These are phyloP conservation scores for Corythornis madagascariensis DNA, from an alignment of 2,113 vertebrate genomes.

Conservation along the genomic window DNA sequence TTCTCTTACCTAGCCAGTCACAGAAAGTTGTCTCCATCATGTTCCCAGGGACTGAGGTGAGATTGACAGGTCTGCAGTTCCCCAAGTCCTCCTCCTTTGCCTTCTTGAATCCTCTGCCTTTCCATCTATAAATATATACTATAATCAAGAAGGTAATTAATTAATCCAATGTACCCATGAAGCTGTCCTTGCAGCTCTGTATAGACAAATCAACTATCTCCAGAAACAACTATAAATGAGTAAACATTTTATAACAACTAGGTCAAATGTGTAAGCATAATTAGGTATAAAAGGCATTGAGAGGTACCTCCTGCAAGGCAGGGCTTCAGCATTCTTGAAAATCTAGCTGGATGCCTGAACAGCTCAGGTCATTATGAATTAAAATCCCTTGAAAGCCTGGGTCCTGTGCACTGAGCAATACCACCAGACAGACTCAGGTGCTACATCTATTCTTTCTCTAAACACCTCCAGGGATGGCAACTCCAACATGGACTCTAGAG, in stretches of 20 bases:
- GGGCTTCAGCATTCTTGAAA: not conserved
- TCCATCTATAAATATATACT: constrained; percentile 14
- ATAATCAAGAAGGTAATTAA: constrained; percentile 47
- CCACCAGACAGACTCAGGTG: too few species aligned
- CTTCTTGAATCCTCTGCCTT: not conserved
- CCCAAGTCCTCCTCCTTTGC: not conserved
- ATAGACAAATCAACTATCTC: constrained; percentile 26
- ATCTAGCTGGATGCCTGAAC: not conserved
- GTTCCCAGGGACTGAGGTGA: not conserved
- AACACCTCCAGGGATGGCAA: too few species aligned
- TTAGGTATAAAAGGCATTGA: not conserved
- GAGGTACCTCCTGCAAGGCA: fast-evolving
- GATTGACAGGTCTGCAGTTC: not conserved
- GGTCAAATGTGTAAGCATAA: not conserved
- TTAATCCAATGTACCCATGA: not conserved
- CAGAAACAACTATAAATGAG: constrained; percentile 10
- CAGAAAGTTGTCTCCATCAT: not conserved
- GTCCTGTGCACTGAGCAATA: not conserved
- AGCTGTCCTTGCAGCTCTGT: not conserved
- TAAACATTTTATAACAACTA: not conserved
- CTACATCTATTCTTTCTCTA: too few species aligned
- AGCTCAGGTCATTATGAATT: not conserved
- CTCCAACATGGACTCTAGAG: not conserved
- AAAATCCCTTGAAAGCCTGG: not conserved
- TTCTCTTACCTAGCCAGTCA: not conserved